Base-by-base conservation (phyloP, 2,113 vertebrate species). In the Alosa alosa region DNA sequence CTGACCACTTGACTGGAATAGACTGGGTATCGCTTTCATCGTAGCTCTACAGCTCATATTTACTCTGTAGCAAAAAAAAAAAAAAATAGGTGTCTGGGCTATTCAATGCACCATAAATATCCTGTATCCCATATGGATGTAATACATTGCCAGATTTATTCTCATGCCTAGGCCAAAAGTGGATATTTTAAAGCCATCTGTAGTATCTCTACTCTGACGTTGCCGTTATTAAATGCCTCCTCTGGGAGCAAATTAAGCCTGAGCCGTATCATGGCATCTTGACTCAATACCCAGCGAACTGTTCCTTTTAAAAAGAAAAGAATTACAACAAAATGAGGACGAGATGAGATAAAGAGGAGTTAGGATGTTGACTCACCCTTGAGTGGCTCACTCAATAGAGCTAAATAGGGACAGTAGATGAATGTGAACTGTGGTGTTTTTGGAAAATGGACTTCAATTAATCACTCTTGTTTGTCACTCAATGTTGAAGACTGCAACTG, bases 1-100 rank as follows among this genome's bases (percentile, higher is more conserved):
- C 86, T 89, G 86, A 92, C 86, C 86, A 82, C 82, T 91, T 90
- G 72, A 39, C 72, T 78, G 25, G 31, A 39, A 78, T 17, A 81
- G 85, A 50, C 81, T 88, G 83, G 75, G 88, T 90, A 91, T 83
- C 86, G 83, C 84, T 88, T 39, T 10, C 17, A 55, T 75, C 20
- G 11, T 41, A 36, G 45, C 41, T 10, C 46, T 52, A 31, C n/a
- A 68, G 8, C 31, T 15, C 3, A 17, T 78, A 39, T 78, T 78
- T 39, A 78, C 36, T 39, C 72, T 15, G 15, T 31, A 36, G 36
- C 72, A 39, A 39, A 39, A 15, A 36, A 9, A 78, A 31, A 31
- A 25, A 72, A 72, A 13, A 50, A 22, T 22, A 60, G 55, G 20
- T 18, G 55, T 20, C 20, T 84, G 68, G 45, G n/a, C 47, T 44